Base-by-base conservation (phyloP, 2,797 vertebrate genomes). In the Danio aesculapii region DNA sequence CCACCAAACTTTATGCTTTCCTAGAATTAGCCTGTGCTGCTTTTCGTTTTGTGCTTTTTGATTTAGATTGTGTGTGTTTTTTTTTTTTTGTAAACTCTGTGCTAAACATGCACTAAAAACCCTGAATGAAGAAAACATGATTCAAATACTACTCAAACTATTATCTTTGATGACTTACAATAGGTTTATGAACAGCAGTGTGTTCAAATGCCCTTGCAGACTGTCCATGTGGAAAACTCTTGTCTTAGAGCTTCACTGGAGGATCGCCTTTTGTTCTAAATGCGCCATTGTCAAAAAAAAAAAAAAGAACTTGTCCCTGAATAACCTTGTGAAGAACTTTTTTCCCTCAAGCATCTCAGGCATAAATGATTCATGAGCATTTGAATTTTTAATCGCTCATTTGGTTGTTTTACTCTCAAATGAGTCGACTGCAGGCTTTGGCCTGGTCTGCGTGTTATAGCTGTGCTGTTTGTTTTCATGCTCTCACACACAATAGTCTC, bases 341-440 rank as follows among this genome's bases (percentile, higher is more conserved):
- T 75, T 73, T 78, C 66, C 59, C 64, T 71, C 70, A 70, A 81
- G 66, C 83, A 76, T 57, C 76, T 71, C 68, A 16, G 57, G 52
- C 66, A 83, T 88, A 69, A 88, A 85, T 82, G 75, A 87, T 86
- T 85, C 72, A 86, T 84, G 66, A 73, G 53, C 47, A 43, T 77
- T 81, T 87, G 69, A 81, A 81, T 85, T 77, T 85, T 84, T 78
- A 83, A 87, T 82, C 66, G 53, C 62, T 59, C 62, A 21, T 70
- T 44, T 43, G 61, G 63, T 74, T 75, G 68, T 74, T 81, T 81
- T 84, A 61, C 82, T 85, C 57, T 58, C 59, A 59, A 74, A 49
- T 77, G 46, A 85, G 57, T 69, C 21, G 53, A 78, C 58, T 66
- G 74, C 50, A 41, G 30, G 13, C 47, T 72, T 47, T 71, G 44